Evolutionary conservation across 2,797 vertebrate species (phyloP), one percentile per base, ranked within the genome.

Genomic region (Galagoides demidoff): DNA sequence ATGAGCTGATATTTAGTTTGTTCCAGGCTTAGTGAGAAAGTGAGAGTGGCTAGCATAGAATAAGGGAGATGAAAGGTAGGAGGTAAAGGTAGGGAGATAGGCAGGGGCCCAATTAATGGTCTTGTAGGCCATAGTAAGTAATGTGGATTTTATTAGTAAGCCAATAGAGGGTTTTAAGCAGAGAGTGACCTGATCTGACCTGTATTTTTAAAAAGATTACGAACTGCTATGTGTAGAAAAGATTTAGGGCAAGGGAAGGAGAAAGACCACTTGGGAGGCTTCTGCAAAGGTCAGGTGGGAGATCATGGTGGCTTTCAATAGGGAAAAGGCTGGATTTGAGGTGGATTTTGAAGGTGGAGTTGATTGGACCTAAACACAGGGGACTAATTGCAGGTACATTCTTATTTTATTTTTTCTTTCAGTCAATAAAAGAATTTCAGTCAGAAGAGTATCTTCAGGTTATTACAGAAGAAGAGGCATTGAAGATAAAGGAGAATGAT

Each of bases 341-440:
- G 19, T 94, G 14, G 11, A 17, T 92, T 90, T 86, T 91, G 27
- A 88, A 77, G 45, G 49, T 71, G 61, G 63, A 73, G 2, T 89
- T 96, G 13, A 22, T 70, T 85, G 39, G 29, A 81, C 55, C 85
- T 92, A 92, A 81, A 74, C 89, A 37, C 10, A 74, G 23, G 49
- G 66, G 31, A 83, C 43, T 94, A 71, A 43, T 74, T 71, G 91
- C 45, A 95, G 49, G 16, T 96, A 1, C 73, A 2, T 49, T 16
- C 5, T 96, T 68, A 20, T 84, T 97, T 90, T 34, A 27, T 94
- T 49, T 96, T 97, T 95, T 93, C 49, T 95, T 97, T 66, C 95
- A 99, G 99, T 99, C 99, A 82, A 99, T 99, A 97, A 98, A 99
- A 97, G 99, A 99, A 96, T 99, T 99, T 95, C 99, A 99, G 97